Evolutionary conservation across 2,888 invertebrate species (phyloP).

Genomic region (Eucera pruinosa): DNA sequence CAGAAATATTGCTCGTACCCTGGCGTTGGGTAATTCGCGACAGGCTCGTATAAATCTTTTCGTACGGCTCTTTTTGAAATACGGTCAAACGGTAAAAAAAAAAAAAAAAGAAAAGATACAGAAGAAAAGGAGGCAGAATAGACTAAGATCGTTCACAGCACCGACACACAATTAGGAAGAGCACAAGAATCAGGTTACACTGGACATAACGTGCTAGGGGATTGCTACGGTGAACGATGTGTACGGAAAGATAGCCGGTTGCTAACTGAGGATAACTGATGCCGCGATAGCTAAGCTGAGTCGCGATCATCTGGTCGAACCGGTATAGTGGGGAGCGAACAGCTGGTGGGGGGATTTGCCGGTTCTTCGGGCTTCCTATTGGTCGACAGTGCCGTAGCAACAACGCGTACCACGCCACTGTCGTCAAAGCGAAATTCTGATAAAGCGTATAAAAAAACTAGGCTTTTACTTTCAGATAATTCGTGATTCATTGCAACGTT

Average conservation of each 20-base stretch:
- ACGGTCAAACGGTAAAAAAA: neutral
- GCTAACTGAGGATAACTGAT: slow-evolving; percentile 80
- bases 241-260: slow-evolving; percentile 80
- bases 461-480: neutral
- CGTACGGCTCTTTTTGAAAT: neutral
- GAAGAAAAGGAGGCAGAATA: neutral
- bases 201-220: slow-evolving; percentile 69
- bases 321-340: slow-evolving; percentile 31
- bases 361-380: slow-evolving; percentile 64
- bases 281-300: slow-evolving; percentile 51
- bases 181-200: slow-evolving; percentile 73
- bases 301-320: slow-evolving; percentile 80
- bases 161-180: slow-evolving; percentile 49
- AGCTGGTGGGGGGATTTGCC: slow-evolving; percentile 58
- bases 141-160: slow-evolving; percentile 49
- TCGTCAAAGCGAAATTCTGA: slow-evolving; percentile 31
- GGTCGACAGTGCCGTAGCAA: slow-evolving; percentile 67
- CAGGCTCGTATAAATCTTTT: slow-evolving; percentile 18
- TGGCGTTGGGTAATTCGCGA: neutral
- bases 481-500: slow-evolving; percentile 18
- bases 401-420: neutral
- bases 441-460: slow-evolving; percentile 10
- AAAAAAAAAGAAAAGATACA: neutral
- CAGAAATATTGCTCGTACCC: slow-evolving; percentile 64
- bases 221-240: slow-evolving; percentile 56